Evolutionary conservation across 2,797 vertebrate species (phyloP), one percentile per base, ranked within the genome.

Genomic region (Caiman crocodilus): DNA sequence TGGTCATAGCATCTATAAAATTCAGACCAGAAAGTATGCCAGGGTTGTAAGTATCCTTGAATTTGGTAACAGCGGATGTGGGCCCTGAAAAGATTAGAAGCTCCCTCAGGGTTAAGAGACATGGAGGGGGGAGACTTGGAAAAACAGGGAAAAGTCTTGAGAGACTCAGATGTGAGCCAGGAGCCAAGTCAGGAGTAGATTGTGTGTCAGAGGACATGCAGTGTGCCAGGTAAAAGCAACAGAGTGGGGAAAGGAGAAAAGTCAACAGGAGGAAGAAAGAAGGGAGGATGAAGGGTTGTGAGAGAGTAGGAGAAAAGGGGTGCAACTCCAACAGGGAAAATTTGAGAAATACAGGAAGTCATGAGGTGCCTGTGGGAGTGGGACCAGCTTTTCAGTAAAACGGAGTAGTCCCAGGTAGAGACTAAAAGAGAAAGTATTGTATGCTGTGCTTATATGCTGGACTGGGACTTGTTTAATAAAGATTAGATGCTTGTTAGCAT

Each of bases 1-100:
- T 90, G 71, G 6, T 92, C 86, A 81, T 21, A 71, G 79, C 50
- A 59, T 83, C 57, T 7, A 2, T 88, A 28, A 83, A 94, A 92
- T 42, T 2, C 13, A 69, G 85, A 59, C 20, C 73, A 56, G 20
- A 63, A 50, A 64, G 23, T 16, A 23, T 93, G 92, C 89, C 93
- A 95, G 81, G 92, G 84, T 71, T 86, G 56, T 90, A 95, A 95
- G 64, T 79, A 76, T 87, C 94, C 81, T 85, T 65, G 86, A 79
- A 25, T 73, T 59, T 87, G 75, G 64, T 71, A 83, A 64, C 74
- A 55, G 3, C 17, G 25, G 59, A 60, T 21, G 59, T 11, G 59
- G 42, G 42, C 42, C 42, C 42, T 50, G 42, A 50, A 50, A 50
- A 90, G 73, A 7, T 26, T 6, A 74, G 6, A 8, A 25, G 2